These are phyloP conservation scores for Microctonus hyperodae DNA, from an alignment of 2,888 invertebrate genomes.

Conservation along the genomic window DNA sequence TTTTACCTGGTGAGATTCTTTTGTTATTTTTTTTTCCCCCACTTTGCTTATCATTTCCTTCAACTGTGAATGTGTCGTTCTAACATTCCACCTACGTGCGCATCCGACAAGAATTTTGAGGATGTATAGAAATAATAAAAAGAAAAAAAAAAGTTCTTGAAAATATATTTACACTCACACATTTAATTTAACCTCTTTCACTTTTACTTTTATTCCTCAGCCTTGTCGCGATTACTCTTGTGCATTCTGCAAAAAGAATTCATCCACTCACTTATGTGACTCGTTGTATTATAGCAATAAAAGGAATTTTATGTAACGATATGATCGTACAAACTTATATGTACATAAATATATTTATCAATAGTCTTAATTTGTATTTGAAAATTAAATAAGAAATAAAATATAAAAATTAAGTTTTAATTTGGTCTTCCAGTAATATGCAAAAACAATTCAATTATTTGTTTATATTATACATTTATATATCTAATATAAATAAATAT, in stretches of 20 bases:
- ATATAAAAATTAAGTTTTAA: too few relatives aligned
- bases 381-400: background rate
- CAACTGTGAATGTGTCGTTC: too few relatives aligned
- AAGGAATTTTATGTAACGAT: conserved; percentile 19
- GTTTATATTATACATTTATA: too few relatives aligned
- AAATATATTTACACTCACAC: background rate
- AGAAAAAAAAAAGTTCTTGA: background rate
- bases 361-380: conserved; percentile 14
- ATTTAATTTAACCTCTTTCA: conserved; percentile 19
- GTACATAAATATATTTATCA: background rate
- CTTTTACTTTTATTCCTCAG: conserved; percentile 26
- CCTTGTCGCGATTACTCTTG: conserved; percentile 18
- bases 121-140: conserved; percentile 3
- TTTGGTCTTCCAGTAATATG: background rate
- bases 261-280: conserved; percentile 14
- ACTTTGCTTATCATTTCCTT: too few relatives aligned
- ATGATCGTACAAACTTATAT: background rate
- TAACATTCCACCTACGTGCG: background rate
- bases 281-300: conserved; percentile 17
- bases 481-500: too few relatives aligned
- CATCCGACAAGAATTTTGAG: background rate
- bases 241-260: conserved; percentile 14
- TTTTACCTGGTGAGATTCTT: too few relatives aligned
- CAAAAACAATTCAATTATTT: too few relatives aligned
- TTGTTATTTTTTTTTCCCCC: too few relatives aligned